phyloP scores from a whole-genome alignment of 2,888 invertebrate species.

The Eupithecia centaureata region DNA sequence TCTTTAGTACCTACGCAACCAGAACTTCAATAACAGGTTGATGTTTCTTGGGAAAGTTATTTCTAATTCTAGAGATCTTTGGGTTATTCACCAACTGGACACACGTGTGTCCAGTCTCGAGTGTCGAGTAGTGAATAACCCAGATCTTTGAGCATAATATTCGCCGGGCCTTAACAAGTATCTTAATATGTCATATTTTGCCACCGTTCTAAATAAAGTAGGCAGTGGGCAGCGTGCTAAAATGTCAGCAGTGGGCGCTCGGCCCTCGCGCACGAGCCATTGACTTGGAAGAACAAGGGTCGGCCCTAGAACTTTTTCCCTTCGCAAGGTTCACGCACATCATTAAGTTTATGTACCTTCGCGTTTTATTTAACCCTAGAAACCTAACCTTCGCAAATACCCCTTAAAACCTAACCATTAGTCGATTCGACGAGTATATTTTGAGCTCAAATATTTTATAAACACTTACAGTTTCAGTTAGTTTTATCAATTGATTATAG shows the following conservation, averaged over 20 bases:
- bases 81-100: too few relatives aligned
- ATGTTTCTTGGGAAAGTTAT: background rate
- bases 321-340: slow-evolving; percentile 39
- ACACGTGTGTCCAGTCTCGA: too few relatives aligned
- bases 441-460: too few relatives aligned
- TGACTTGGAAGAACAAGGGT: slow-evolving; percentile 43
- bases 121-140: too few relatives aligned
- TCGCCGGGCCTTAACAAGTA: background rate
- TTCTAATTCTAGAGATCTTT: background rate
- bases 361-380: slow-evolving; percentile 30
- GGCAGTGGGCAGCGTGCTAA: slow-evolving; percentile 2
- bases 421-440: too few relatives aligned
- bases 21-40: slow-evolving; percentile 27
- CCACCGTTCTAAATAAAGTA: slow-evolving; percentile 1
- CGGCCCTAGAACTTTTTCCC: slow-evolving; percentile 42
- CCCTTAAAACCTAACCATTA: too few relatives aligned
- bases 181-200: background rate
- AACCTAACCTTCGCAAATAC: too few relatives aligned
- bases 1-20: slow-evolving; percentile 16
- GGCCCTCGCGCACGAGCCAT: slow-evolving; percentile 40
- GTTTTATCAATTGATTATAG: too few relatives aligned
- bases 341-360: slow-evolving; percentile 41
- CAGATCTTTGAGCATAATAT: background rate
- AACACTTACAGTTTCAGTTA: too few relatives aligned
- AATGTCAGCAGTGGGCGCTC: slow-evolving; percentile 19